Evolutionary conservation across 2,888 invertebrate species (phyloP), one percentile per base, ranked within the genome.

Genomic region (Cataglyphis rosenhaueri): DNA sequence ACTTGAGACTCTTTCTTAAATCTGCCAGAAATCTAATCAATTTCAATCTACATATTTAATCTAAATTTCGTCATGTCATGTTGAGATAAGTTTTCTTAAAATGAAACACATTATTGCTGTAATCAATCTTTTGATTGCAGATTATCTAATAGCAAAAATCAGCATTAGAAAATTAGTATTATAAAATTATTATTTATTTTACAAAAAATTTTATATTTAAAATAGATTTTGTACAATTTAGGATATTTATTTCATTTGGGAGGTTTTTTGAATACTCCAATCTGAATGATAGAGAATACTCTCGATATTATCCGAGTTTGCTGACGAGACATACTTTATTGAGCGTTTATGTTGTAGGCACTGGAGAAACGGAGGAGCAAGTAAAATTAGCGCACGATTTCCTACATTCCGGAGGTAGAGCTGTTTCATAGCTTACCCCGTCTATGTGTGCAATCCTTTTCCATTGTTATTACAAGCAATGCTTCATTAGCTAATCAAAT

Each of bases 321-420:
- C 6, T 71, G 9, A 78, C 1, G 18, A 62, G 29, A 41, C 41
- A 41, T 21, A 66, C 10, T 38, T 87, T 35, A 89, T 82, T 9
- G 21, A 76, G 62, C 57, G 87, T 92, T 92, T 90, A 88, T 94
- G 52, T 95, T 93, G 65, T 95, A 97, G 97, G 97, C 94, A 96
- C 96, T 94, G 97, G 97, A 90, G 96, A 97, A 91, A 97, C 97
- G 89, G 97, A 97, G 90, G 98, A 98, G 94, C 98, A 98, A 94
- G 96, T 97, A 71, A 96, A 97, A 95, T 95, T 98, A 94, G 98
- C 97, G 90, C 97, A 98, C 95, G 97, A 97, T 95, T 96, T 98
- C 95, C 96, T 98, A 93, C 97, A 98, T 96, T 98, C 98, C 91
- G 98, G 98, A 95, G 96, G 96, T 96, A 95, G 93, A 91, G 85